A percentile compares a stretch with the other conserved stretches of the same genome.
Conservation (phyloP, 2,113 vertebrate species). For the Gavia stellata region DNA sequence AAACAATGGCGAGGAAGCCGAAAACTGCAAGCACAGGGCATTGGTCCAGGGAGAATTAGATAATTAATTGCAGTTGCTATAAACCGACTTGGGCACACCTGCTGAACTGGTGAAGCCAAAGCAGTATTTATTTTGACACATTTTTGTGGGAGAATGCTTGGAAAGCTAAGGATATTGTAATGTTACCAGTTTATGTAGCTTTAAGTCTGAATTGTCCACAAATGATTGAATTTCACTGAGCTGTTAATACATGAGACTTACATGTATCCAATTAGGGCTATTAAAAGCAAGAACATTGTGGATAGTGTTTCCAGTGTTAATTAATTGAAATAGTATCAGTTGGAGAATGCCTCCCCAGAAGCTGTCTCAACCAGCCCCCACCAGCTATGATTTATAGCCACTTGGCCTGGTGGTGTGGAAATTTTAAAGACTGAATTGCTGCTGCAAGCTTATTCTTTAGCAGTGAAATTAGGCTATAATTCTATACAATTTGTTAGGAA, state of each 20-base stretch:
- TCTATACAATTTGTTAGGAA: not conserved
- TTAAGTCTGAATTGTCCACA: not conserved
- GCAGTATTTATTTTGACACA: conserved; percentile 30
- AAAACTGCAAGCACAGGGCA: not conserved
- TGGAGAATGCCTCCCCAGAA: not conserved
- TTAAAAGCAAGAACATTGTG: not conserved
- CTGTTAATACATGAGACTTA: not conserved
- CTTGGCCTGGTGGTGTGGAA: not conserved
- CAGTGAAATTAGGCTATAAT: not conserved
- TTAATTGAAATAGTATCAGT: not conserved
- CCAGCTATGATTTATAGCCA: not conserved
- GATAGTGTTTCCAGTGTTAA: conserved; percentile 8
- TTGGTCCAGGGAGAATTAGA: not conserved
- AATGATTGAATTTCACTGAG: conserved; percentile 1
- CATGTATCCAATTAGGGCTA: not conserved
- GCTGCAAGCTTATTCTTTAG: not conserved
- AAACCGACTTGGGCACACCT: not conserved
- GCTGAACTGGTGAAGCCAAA: not conserved
- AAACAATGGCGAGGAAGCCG: not conserved
- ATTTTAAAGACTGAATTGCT: not conserved
- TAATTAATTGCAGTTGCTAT: conserved; percentile 8
- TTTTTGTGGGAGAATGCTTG: conserved; percentile 9
- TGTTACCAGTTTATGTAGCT: not conserved
- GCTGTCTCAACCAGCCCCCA: not conserved
- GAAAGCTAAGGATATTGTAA: not conserved